Conservation (phyloP, 2,888 invertebrate species). For the Sphinx pinastri region DNA sequence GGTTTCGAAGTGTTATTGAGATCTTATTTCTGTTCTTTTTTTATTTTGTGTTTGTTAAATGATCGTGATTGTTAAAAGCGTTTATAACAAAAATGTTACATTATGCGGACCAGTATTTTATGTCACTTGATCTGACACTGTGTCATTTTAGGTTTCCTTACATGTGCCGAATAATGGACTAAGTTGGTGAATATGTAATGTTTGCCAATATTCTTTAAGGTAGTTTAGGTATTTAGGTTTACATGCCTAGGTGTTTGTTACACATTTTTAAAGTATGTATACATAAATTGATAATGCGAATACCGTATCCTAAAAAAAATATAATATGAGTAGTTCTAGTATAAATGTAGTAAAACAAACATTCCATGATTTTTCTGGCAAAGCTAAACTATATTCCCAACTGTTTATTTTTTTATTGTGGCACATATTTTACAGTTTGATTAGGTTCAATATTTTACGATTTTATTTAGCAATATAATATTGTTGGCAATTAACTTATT, state of each 20-base stretch:
- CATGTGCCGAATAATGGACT: neutral
- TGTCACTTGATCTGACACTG: slow-evolving; percentile 11
- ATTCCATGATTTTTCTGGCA: neutral
- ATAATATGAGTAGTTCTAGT: neutral
- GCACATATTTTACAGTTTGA: neutral
- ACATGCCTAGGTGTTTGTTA: neutral
- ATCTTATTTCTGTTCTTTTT: neutral
- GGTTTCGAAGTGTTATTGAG: neutral
- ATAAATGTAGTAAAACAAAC: neutral
- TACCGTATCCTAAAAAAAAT: neutral
- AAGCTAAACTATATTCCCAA: neutral
- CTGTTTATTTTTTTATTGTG: neutral
- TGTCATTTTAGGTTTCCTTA: neutral
- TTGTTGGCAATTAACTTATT: neutral
- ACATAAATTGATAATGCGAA: neutral
- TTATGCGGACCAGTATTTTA: neutral
- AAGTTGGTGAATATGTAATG: neutral
- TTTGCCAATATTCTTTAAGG: neutral
- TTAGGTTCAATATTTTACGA: too few relatives aligned
- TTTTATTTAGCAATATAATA: neutral
- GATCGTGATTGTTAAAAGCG: neutral
- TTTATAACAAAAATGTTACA: neutral
- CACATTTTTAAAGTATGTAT: neutral
- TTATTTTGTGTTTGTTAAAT: neutral
- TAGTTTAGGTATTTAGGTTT: neutral